Evolutionary conservation across 2,797 vertebrate species (phyloP).

Genomic region (Nannoperca australis): DNA sequence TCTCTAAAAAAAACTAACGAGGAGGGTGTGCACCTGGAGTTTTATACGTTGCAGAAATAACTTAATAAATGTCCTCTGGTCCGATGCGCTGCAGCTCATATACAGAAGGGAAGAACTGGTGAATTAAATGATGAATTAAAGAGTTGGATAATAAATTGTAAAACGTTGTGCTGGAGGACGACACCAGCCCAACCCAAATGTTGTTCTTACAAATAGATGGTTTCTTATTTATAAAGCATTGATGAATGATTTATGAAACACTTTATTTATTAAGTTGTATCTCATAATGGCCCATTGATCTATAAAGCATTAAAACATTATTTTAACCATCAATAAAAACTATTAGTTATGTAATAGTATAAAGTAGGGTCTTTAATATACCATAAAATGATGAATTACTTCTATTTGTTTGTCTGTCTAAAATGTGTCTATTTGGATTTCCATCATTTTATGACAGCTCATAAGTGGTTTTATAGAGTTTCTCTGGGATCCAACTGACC

Average conservation of each 20-base stretch:
- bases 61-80: constrained; percentile 12
- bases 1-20: constrained; percentile 12
- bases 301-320: background rate
- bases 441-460: background rate
- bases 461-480: background rate
- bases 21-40: background rate
- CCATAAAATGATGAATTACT: too few relatives aligned
- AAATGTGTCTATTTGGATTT: background rate
- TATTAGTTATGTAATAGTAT: background rate
- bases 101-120: background rate
- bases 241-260: background rate
- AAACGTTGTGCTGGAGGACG: background rate
- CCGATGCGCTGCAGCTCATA: background rate
- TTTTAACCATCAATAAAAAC: background rate
- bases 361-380: too few relatives aligned
- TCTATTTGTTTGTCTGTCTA: background rate
- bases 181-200: background rate
- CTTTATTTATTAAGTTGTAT: background rate
- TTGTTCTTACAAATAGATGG: background rate
- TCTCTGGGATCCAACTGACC: too few relatives aligned
- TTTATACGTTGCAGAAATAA: constrained; percentile 11
- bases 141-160: background rate
- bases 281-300: background rate
- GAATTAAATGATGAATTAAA: constrained; percentile 25
- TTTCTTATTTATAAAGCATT: background rate